Evolutionary conservation across 2,113 vertebrate genomes (phyloP).

Genomic region (Platichthys stellatus): DNA sequence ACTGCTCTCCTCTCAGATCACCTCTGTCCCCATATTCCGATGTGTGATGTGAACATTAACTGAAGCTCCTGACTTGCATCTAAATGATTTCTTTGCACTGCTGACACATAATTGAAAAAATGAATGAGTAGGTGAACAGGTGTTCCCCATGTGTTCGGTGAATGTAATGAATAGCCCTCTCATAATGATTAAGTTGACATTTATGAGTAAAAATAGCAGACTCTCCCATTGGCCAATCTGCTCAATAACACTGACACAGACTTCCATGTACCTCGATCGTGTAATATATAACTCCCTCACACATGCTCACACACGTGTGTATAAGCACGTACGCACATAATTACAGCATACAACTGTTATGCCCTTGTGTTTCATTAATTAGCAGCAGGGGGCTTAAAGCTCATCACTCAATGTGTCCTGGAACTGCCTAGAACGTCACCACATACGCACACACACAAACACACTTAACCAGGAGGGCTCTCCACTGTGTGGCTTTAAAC

Average conservation of each 20-base stretch:
- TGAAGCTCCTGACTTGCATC: background rate
- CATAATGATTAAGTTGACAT: background rate
- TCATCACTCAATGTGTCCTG: slow-evolving; percentile 68
- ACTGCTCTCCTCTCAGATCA: background rate
- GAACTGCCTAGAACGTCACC: slow-evolving; percentile 59
- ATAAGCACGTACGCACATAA: slow-evolving; percentile 10
- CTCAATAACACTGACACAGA: background rate
- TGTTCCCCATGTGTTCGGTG: background rate
- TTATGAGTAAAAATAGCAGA: background rate
- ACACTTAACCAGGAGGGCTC: background rate
- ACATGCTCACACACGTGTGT: background rate
- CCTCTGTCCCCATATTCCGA: background rate
- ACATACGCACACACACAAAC: slow-evolving; percentile 10
- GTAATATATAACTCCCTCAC: background rate
- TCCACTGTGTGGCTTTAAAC: too few species aligned
- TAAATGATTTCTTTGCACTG: background rate
- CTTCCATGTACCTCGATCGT: background rate
- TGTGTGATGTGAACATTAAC: background rate
- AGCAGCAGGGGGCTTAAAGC: slow-evolving; percentile 42
- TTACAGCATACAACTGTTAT: slow-evolving; percentile 17
- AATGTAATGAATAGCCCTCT: background rate
- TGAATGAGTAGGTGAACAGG: background rate
- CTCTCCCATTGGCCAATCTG: background rate
- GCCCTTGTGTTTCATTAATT: slow-evolving; percentile 56
- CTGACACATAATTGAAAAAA: background rate